phyloP scores from a whole-genome alignment of 1,140 invertebrate species.

The Parapsyche elsis region DNA sequence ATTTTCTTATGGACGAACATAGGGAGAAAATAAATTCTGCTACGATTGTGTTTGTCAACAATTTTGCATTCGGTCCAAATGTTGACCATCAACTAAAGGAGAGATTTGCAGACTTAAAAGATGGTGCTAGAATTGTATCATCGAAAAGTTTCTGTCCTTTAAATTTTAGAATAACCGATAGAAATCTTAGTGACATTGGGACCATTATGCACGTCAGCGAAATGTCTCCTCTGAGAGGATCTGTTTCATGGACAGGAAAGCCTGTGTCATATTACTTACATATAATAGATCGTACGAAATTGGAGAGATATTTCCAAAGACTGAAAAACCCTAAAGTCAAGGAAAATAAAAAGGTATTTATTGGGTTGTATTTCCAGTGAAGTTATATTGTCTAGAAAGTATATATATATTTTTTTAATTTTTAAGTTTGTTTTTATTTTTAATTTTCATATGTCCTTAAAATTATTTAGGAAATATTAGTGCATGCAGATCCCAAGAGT shows the following conservation, averaged over 20 bases:
- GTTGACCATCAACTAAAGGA: constrained; percentile 98
- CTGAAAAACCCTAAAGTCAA: constrained; percentile 88
- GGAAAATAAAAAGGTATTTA: constrained; percentile 68
- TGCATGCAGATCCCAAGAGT: too few relatives aligned
- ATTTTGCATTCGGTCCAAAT: constrained; percentile 97
- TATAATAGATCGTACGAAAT: constrained; percentile 94
- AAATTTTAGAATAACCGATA: constrained; percentile 97
- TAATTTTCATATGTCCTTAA: background rate
- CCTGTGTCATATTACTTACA: constrained; percentile 98
- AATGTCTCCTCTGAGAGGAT: constrained; percentile 92
- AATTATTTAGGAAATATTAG: too few relatives aligned
- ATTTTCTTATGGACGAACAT: constrained; percentile 92
- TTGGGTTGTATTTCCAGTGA: background rate
- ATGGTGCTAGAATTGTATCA: constrained; percentile 97
- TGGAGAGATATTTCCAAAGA: constrained; percentile 95
- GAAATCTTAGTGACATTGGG: constrained; percentile 89
- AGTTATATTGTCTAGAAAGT: background rate
- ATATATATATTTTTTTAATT: background rate
- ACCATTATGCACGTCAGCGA: constrained; percentile 98
- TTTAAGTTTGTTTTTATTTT: background rate
- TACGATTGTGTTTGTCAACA: constrained; percentile 97
- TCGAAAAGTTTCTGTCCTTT: constrained; percentile 98
- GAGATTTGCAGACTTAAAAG: constrained; percentile 94
- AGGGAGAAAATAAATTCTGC: constrained; percentile 92
- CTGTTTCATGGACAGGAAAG: constrained; percentile 98